Conservation (phyloP, 2,888 invertebrate genomes). For the Leuctra nigra region DNA sequence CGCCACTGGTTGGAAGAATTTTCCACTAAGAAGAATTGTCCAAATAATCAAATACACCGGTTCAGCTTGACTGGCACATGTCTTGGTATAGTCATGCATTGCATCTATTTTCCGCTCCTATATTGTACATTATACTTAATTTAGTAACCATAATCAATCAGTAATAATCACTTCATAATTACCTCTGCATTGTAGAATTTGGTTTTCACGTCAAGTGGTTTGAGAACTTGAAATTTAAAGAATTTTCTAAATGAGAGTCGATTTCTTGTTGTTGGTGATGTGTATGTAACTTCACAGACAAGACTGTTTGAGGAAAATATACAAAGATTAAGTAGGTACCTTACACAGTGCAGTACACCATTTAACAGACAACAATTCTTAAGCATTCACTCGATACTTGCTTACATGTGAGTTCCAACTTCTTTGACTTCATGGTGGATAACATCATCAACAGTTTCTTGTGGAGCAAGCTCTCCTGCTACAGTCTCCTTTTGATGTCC, state of each 20-base stretch:
- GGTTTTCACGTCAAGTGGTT: slow-evolving; percentile 96
- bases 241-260: slow-evolving; percentile 88
- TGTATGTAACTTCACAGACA: slow-evolving; percentile 93
- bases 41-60: no score
- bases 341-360: neutral
- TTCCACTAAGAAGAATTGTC: no score
- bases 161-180: slow-evolving; percentile 28
- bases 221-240: slow-evolving; percentile 96
- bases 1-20: no score
- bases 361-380: neutral
- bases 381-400: slow-evolving; percentile 15
- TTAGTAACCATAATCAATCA: neutral
- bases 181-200: slow-evolving; percentile 94
- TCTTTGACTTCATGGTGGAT: slow-evolving; percentile 99
- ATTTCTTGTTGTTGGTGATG: slow-evolving; percentile 61
- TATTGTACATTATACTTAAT: no score
- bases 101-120: no score
- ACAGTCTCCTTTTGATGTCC: slow-evolving; percentile 59
- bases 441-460: slow-evolving; percentile 87
- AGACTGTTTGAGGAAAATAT: slow-evolving; percentile 48
- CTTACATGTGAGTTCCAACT: slow-evolving; percentile 92
- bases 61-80: no score
- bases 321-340: neutral
- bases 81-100: no score
- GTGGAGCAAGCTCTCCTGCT: slow-evolving; percentile 53